Evolutionary conservation across 2,888 invertebrate genomes (phyloP).

Genomic region (Empis stercorea): DNA sequence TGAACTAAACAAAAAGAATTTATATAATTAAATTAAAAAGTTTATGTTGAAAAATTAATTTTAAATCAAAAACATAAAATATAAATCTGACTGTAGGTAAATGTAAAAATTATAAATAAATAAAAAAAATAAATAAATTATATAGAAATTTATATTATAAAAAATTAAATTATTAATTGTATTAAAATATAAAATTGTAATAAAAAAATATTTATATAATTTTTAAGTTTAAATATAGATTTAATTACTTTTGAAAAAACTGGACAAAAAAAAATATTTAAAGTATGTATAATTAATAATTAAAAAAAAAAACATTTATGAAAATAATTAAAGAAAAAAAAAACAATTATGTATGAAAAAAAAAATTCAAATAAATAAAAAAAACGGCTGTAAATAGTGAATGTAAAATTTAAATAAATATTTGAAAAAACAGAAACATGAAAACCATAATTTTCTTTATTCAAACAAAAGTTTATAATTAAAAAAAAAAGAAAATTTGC

Average conservation of each 20-base stretch:
- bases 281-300: conserved; percentile 4
- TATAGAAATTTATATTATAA: conserved; percentile 1
- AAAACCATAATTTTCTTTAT: no score
- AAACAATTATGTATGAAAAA: background rate
- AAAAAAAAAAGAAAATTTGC: no score
- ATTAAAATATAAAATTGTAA: background rate
- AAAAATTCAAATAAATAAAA: conserved; percentile 7
- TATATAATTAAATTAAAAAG: conserved; percentile 10
- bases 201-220: conserved; percentile 3
- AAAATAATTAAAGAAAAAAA: conserved; percentile 1
- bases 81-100: no score
- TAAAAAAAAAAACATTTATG: conserved; percentile 8
- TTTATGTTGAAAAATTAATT: conserved; percentile 1
- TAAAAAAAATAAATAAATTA: background rate
- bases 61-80: background rate
- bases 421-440: conserved; percentile 3
- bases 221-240: conserved; percentile 3
- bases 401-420: conserved; percentile 13
- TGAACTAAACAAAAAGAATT: conserved; percentile 8
- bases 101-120: conserved; percentile 2
- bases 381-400: conserved; percentile 17
- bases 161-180: conserved; percentile 5
- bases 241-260: conserved; percentile 5
- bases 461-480: no score
- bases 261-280: background rate